phyloP scores from a whole-genome alignment of 1,140 invertebrate genomes.

The Chionoecetes opilio region DNA sequence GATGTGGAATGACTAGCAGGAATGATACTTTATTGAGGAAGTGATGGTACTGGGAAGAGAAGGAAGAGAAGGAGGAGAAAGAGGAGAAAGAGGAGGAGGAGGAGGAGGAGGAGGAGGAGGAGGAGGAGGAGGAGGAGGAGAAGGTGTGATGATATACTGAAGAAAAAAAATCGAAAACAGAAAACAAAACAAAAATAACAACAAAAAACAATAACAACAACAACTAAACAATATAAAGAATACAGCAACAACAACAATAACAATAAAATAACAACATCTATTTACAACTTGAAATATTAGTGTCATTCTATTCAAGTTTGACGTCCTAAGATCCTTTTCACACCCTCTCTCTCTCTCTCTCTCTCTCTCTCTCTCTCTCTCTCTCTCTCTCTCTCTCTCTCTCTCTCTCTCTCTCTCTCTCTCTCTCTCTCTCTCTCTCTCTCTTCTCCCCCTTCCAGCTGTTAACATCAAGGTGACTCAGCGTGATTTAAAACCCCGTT shows the following conservation, averaged over 20 bases:
- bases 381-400: neutral
- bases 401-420: neutral
- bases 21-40: too few relatives aligned
- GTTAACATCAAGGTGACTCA: neutral
- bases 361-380: slow-evolving; percentile 20
- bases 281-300: neutral
- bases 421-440: neutral
- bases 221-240: neutral
- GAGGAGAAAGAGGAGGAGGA: neutral
- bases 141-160: too few relatives aligned
- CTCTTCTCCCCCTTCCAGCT: neutral
- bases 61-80: neutral
- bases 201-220: too few relatives aligned
- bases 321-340: neutral
- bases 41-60: neutral
- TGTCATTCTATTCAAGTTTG: neutral
- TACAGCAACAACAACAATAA: neutral
- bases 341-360: too few relatives aligned
- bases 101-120: neutral
- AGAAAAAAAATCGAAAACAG: too few relatives aligned
- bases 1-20: neutral
- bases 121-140: neutral
- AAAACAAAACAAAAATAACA: too few relatives aligned
- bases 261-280: neutral
- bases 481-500: neutral